phyloP scores from a whole-genome alignment of 2,888 invertebrate genomes.

The Griposia aprilina region DNA sequence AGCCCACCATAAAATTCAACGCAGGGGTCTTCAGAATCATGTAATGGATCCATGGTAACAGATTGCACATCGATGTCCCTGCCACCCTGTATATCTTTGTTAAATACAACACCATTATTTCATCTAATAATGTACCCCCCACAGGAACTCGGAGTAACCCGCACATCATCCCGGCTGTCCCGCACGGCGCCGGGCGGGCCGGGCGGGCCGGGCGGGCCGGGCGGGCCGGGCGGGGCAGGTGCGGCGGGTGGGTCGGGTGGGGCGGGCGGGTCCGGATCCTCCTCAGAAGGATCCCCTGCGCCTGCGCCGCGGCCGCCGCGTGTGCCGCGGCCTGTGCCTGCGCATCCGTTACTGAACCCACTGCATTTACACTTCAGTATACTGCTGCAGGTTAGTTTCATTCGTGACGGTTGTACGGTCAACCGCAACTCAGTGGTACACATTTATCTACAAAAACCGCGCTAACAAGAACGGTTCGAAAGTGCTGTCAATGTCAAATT shows the following conservation, averaged over 20 bases:
- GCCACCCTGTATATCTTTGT: too few relatives aligned
- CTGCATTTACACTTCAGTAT: slow-evolving; percentile 97
- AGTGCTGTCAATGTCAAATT: too few relatives aligned
- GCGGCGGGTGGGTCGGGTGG: slow-evolving; percentile 81
- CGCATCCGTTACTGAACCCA: slow-evolving; percentile 93
- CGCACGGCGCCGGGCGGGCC: slow-evolving; percentile 88
- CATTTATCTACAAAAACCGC: too few relatives aligned
- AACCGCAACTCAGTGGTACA: too few relatives aligned
- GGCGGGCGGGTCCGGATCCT: slow-evolving; percentile 89
- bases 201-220: slow-evolving; percentile 57
- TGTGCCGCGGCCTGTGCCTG: slow-evolving; percentile 63
- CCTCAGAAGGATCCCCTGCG: slow-evolving; percentile 86
- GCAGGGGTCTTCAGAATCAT: too few relatives aligned
- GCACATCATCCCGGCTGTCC: slow-evolving; percentile 94
- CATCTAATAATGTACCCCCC: too few relatives aligned
- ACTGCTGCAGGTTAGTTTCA: slow-evolving; percentile 91
- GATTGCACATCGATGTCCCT: too few relatives aligned
- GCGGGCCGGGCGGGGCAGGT: slow-evolving; percentile 81
- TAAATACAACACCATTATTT: too few relatives aligned
- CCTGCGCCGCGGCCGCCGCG: slow-evolving; percentile 85
- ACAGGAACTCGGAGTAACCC: slow-evolving; percentile 94
- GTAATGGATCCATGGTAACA: too few relatives aligned
- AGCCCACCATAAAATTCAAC: too few relatives aligned
- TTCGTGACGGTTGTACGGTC: too few relatives aligned
- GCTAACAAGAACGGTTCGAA: too few relatives aligned